Percentiles rank a stretch among this genome's conserved stretches.
These are phyloP conservation scores for Drosophila albomicans DNA, from an alignment of 1,140 invertebrate species.

Conservation along the genomic window DNA sequence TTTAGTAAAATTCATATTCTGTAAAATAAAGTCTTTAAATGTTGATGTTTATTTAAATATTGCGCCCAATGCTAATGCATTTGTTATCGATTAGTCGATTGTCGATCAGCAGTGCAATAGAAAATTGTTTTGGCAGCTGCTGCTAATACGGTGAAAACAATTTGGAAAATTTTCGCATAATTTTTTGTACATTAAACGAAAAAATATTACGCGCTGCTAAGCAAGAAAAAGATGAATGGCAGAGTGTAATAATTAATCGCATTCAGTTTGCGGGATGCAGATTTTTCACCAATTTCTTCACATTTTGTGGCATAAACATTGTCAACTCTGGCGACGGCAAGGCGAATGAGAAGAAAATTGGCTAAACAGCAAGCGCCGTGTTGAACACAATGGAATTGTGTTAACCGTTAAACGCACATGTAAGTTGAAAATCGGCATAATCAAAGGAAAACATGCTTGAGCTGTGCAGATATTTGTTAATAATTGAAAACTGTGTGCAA, in stretches of 20 bases:
- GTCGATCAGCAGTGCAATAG: not conserved
- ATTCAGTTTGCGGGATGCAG: too few species aligned
- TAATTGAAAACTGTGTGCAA: slow-evolving; percentile 8
- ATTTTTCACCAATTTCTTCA: too few species aligned
- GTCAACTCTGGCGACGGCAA: slow-evolving; percentile 50
- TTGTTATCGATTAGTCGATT: slow-evolving; percentile 13
- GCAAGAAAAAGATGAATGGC: too few species aligned
- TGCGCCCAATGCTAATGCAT: not conserved
- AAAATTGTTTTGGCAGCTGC: not conserved
- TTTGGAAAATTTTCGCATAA: not conserved
- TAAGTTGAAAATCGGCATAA: slow-evolving; percentile 29
- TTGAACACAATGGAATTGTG: slow-evolving; percentile 54
- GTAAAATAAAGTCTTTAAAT: slow-evolving; percentile 8
- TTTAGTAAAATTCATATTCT: slow-evolving; percentile 5
- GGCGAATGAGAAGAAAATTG: slow-evolving; percentile 52
- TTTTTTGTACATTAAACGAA: too few species aligned
- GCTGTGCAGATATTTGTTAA: slow-evolving; percentile 15
- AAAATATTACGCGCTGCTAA: not conserved
- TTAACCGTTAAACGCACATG: slow-evolving; percentile 50
- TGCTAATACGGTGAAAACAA: not conserved
- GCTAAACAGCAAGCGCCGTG: slow-evolving; percentile 50
- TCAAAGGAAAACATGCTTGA: not conserved
- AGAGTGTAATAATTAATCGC: too few species aligned
- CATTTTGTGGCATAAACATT: slow-evolving; percentile 10
- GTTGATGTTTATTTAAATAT: not conserved